Base-by-base conservation (phyloP, 1,140 invertebrate genomes). In the Penaeus japonicus region DNA sequence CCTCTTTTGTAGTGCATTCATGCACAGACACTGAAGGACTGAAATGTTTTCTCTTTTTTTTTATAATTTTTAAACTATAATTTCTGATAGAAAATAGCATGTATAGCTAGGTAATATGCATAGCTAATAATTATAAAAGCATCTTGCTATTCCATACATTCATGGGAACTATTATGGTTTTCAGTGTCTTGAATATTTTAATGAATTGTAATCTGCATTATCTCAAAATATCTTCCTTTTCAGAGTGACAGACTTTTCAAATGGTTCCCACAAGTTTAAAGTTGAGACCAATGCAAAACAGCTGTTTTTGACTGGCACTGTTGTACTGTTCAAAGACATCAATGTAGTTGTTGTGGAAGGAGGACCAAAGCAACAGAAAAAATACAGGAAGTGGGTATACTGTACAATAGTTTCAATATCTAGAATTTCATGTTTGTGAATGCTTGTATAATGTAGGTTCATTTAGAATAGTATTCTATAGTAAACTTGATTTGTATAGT, bases 301-400 rank as follows among this genome's bases (percentile, higher is more conserved):
- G 92, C 93, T 99, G 27, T 97, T 96, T 91, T 97, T 99, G 96
- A 99, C 98, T 0, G 99, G 99, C 0, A 95, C 96, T 91, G 97
- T 99, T 15, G 94, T 99, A 85, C 93, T 99, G 77, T 99, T 98
- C 92, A 96, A 97, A 53, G 98, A 99, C 92, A 98, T 99, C 92
- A 99, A 99, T 92, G 96, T 99, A 0, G 95, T 99, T 4, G 97
- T 99, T 1, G 97, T 99, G 0, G 99, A 99, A 94, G 99, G 99
- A 70, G 99, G 98, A 2, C 96, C 97, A 0, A 99, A 98, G 92
- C 99, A 99, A 92, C 96, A 98, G 92, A 97, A 97, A 91, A 99
- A 99, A 92, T 99, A 98, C 92, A 97, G 97, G 92, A 94, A 95
- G 93, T 95, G 90, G 91, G 88, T 84, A 32, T 35, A 54, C 10